phyloP scores from a whole-genome alignment of 1,140 invertebrate genomes.

The Zaprionus nigranus region DNA sequence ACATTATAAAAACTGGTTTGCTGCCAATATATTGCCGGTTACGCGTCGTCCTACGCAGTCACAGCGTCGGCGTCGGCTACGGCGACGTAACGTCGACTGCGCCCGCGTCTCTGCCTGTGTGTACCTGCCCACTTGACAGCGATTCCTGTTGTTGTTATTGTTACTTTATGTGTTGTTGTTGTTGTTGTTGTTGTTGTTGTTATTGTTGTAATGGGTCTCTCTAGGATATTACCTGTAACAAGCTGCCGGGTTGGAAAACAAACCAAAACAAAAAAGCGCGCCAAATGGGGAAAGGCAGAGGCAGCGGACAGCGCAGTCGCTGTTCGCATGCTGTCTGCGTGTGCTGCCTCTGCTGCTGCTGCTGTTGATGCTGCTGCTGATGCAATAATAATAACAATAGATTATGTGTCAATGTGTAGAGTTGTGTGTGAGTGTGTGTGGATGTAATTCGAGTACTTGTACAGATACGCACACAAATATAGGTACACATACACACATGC shows the following conservation, averaged over 20 bases:
- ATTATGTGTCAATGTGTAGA: slow-evolving; percentile 14
- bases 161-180: slow-evolving; percentile 29
- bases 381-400: slow-evolving; percentile 40
- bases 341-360: neutral
- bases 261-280: slow-evolving; percentile 48
- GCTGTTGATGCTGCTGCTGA: slow-evolving; percentile 10
- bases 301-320: neutral
- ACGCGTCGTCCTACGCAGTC: slow-evolving; percentile 54
- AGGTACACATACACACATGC: neutral
- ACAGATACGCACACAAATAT: slow-evolving; percentile 1
- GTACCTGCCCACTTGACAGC: slow-evolving; percentile 73
- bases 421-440: neutral
- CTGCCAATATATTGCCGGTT: slow-evolving; percentile 70
- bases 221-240: slow-evolving; percentile 66
- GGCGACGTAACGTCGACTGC: slow-evolving; percentile 23
- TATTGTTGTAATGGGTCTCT: slow-evolving; percentile 39
- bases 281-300: slow-evolving; percentile 25
- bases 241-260: slow-evolving; percentile 29
- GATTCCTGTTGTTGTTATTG: slow-evolving; percentile 45
- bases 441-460: slow-evolving; percentile 2
- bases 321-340: neutral
- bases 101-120: slow-evolving; percentile 12
- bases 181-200: slow-evolving; percentile 26
- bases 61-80: neutral
- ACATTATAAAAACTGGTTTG: slow-evolving; percentile 82